Conservation (phyloP, 2,113 vertebrate genomes). For the Bothrops jararaca region DNA sequence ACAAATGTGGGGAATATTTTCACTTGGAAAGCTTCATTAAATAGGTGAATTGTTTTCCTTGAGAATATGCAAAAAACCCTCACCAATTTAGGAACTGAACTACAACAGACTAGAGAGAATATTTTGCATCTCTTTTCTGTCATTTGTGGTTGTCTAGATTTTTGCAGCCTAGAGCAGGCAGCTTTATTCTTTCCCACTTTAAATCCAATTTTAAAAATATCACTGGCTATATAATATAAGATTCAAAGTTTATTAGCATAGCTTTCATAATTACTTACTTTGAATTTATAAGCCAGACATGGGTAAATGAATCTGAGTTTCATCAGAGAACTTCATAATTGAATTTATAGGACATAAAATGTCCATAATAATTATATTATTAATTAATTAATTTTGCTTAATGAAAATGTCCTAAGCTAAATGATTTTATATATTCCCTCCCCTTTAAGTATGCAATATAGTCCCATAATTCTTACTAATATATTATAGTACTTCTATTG, state of each 20-base stretch:
- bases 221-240: no score
- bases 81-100: background rate
- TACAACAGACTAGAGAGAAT: background rate
- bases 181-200: background rate
- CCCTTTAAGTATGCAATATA: background rate
- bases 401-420: background rate
- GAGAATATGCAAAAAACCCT: background rate
- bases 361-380: no score
- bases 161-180: background rate
- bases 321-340: conserved; percentile 15
- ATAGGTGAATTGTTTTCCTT: background rate
- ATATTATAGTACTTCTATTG: background rate
- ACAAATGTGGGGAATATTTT: background rate
- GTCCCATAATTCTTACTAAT: background rate
- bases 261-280: background rate
- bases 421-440: background rate
- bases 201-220: background rate
- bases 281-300: background rate
- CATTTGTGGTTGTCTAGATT: background rate
- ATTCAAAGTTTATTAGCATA: conserved; percentile 7
- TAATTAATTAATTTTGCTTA: conserved; percentile 20
- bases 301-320: conserved; percentile 20
- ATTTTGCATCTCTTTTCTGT: background rate
- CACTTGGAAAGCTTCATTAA: conserved; percentile 2
- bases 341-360: conserved; percentile 16